Percentiles rank a stretch among this genome's conserved stretches.
Conservation (phyloP, 2,113 vertebrate genomes). For the Lampris incognitus region DNA sequence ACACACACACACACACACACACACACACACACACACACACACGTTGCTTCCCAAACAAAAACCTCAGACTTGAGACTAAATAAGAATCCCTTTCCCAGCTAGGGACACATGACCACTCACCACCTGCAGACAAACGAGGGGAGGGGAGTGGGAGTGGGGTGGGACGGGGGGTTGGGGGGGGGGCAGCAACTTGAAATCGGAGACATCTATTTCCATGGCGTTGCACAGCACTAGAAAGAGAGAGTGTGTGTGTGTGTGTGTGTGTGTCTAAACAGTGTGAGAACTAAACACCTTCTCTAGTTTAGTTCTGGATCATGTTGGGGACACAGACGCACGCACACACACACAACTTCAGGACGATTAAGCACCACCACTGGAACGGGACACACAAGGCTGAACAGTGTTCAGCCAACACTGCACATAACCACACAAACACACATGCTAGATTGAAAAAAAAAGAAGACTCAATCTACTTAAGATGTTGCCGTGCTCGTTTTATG, state of each 20-base stretch:
- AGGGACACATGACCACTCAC: conserved; percentile 60
- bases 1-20: conserved; percentile 8
- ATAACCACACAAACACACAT: too few species aligned
- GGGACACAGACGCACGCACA: neutral
- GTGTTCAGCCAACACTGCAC: too few species aligned
- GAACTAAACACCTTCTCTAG: neutral
- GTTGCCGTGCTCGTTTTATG: too few species aligned
- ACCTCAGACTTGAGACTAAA: conserved; percentile 64
- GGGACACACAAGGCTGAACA: too few species aligned
- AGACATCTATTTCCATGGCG: conserved; percentile 41
- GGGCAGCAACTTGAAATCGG: conserved; percentile 44
- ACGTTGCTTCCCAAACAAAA: conserved; percentile 64
- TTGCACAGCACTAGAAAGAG: conserved; percentile 46
- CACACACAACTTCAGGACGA: too few species aligned
- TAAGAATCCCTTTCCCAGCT: conserved; percentile 52
- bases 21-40: conserved; percentile 44
- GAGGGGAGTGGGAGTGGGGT: neutral
- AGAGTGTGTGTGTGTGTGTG: neutral
- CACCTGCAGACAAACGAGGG: conserved; percentile 57
- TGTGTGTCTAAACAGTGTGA: conserved; percentile 8
- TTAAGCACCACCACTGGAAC: too few species aligned
- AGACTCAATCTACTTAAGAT: too few species aligned
- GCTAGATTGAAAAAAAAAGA: too few species aligned
- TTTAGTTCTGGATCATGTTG: conserved; percentile 30
- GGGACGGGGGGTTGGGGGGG: neutral